Conservation (phyloP, 1,140 invertebrate genomes). For the Drosophila malerkotliana region DNA sequence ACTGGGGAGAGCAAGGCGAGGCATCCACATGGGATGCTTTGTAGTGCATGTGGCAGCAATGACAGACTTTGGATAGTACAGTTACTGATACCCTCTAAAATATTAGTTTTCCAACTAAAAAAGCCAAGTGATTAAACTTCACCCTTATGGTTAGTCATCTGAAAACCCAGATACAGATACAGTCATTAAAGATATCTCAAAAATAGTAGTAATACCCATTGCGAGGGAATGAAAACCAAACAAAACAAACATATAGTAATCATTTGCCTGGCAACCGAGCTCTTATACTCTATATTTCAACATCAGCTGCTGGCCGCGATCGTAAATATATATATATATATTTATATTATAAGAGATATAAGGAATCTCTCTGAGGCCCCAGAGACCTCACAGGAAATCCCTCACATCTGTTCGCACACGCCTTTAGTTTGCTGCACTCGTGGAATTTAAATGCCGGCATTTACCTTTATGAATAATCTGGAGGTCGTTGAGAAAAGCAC, state of each 20-base stretch:
- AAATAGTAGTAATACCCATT: background rate
- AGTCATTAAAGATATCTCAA: background rate
- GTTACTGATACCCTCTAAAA: background rate
- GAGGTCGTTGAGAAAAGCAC: slow-evolving; percentile 52
- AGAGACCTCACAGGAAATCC: slow-evolving; percentile 2
- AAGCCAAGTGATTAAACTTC: too few relatives aligned
- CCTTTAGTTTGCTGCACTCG: slow-evolving; percentile 7
- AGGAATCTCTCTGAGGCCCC: slow-evolving; percentile 16
- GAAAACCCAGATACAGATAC: background rate
- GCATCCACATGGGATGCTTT: slow-evolving; percentile 19
- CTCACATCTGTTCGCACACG: background rate
- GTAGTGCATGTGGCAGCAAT: slow-evolving; percentile 5
- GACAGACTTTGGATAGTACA: background rate
- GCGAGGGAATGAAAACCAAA: slow-evolving; percentile 19
- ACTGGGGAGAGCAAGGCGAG: slow-evolving; percentile 29
- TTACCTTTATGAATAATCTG: slow-evolving; percentile 75
- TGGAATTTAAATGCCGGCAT: slow-evolving; percentile 73
- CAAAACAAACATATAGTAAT: slow-evolving; percentile 37
- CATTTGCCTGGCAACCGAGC: slow-evolving; percentile 51
- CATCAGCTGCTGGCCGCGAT: slow-evolving; percentile 40
- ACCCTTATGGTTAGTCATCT: too few relatives aligned
- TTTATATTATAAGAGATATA: slow-evolving; percentile 39
- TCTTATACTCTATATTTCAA: slow-evolving; percentile 40
- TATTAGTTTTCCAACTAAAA: too few relatives aligned
- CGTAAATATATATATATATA: background rate